Percentiles rank a stretch among this genome's conserved stretches.
These are phyloP conservation scores for Xylocopa sonorina DNA, from an alignment of 1,140 invertebrate genomes.

Conservation along the genomic window DNA sequence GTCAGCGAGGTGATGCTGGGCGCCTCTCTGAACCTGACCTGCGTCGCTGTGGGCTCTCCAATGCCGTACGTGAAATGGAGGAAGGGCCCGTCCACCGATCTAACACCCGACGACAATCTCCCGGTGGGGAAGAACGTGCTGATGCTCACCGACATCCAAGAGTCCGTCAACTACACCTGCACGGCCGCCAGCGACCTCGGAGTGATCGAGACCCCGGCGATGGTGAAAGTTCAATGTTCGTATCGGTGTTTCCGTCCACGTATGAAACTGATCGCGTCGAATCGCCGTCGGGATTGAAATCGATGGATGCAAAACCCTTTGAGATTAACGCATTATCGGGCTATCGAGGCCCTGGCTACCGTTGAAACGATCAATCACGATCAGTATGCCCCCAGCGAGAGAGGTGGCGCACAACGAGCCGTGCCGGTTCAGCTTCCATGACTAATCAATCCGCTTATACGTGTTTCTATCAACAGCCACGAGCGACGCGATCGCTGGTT, in stretches of 20 bases:
- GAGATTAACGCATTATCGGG: conserved; percentile 14
- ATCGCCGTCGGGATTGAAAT: no score
- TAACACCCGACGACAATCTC: conserved; percentile 93
- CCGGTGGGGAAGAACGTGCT: conserved; percentile 94
- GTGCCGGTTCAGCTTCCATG: conserved; percentile 12
- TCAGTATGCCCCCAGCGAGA: neutral
- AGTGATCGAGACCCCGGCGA: conserved; percentile 91
- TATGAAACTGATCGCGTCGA: neutral
- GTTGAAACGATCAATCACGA: conserved; percentile 45
- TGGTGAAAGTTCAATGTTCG: conserved; percentile 98
- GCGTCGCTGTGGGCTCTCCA: conserved; percentile 97
- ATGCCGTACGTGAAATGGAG: conserved; percentile 99
- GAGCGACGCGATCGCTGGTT: no score
- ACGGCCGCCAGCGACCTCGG: conserved; percentile 97
- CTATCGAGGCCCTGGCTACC: conserved; percentile 36
- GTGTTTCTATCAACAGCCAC: neutral
- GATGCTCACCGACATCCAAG: conserved; percentile 91
- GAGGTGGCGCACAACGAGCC: conserved; percentile 6
- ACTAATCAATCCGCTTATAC: conserved; percentile 50
- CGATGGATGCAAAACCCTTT: no score
- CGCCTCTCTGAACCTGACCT: conserved; percentile 94
- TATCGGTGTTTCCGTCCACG: neutral
- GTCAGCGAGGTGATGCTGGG: conserved; percentile 95
- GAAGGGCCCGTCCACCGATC: conserved; percentile 89
- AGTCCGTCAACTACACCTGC: conserved; percentile 98